Base-by-base conservation (phyloP, 2,888 invertebrate genomes). In the Napeogenes inachia region DNA sequence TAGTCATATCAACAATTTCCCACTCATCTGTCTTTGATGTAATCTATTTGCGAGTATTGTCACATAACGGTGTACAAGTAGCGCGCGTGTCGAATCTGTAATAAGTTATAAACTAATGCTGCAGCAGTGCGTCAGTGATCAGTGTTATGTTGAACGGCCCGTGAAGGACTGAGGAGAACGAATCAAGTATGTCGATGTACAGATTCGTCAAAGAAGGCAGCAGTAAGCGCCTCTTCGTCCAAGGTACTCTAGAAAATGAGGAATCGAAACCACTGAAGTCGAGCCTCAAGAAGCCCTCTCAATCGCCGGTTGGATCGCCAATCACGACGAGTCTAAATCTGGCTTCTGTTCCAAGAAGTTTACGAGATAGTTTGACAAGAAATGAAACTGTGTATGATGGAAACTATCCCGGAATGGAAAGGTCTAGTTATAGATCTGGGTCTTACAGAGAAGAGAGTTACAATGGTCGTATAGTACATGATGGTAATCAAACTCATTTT, bases 141-240 rank as follows among this genome's bases (percentile, higher is more conserved):
- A 75, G 73, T 83, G 82, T 80, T 81, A 87, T 89, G 89, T 71
- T 73, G 73, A 74, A 68, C 71, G 79, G 80, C 83, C 81, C 72
- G 75, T 77, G 73, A 79, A 80, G 82, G 82, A 72, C 78, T 78
- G 71, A 75, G 73, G 66, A 69, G 68, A 71, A 74, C 75, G 78
- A 75, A 81, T 76, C 75, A 70, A 82, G 70, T 73, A 93, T 93
- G 93, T 93, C 92, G 73, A 95, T 96, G 93, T 96, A 96, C 83
- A 93, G 94, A 81, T 96, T 96, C 86, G 94, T 95, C 69, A 94
- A 95, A 84, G 95, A 95, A 80, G 80, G 80, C 66, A 84, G 84
- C 73, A 91, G 91, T 75, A 92, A 92, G 78, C 93, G 95, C 66
- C 92, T 96, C 67, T 96, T 95, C 84, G 94, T 96, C 72, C 95